These are phyloP conservation scores for Galago senegalensis DNA, from an alignment of 2,797 vertebrate species.

Conservation along the genomic window DNA sequence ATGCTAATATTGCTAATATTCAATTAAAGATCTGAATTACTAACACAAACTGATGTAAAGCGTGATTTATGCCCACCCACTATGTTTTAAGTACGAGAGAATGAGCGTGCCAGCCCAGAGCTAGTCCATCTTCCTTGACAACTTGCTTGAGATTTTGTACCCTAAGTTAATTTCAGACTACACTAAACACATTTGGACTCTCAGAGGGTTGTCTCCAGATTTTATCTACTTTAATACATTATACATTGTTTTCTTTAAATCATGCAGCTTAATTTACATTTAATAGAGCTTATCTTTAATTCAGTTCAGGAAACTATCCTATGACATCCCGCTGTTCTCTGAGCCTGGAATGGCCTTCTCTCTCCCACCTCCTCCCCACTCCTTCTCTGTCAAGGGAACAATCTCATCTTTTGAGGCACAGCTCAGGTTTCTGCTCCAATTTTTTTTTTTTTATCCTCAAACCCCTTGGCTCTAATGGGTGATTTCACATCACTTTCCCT, in stretches of 20 bases:
- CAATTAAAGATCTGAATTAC: neutral
- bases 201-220: constrained; percentile 46
- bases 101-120: neutral
- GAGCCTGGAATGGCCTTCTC: neutral
- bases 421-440: neutral
- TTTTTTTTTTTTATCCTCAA: neutral
- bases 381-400: neutral
- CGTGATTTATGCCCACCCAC: neutral
- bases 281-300: constrained; percentile 68
- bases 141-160: neutral
- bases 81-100: neutral
- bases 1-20: neutral
- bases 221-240: constrained; percentile 59
- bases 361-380: neutral
- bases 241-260: constrained; percentile 44
- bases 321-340: neutral
- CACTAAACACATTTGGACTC: constrained; percentile 50
- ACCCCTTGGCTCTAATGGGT: neutral
- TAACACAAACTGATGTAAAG: neutral
- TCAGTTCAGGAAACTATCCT: neutral
- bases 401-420: neutral
- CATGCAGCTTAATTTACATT: constrained; percentile 67
- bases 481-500: neutral
- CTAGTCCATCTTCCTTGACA: neutral
- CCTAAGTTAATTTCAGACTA: constrained; percentile 62